phyloP scores from a whole-genome alignment of 2,888 invertebrate genomes.

The Operophtera brumata region DNA sequence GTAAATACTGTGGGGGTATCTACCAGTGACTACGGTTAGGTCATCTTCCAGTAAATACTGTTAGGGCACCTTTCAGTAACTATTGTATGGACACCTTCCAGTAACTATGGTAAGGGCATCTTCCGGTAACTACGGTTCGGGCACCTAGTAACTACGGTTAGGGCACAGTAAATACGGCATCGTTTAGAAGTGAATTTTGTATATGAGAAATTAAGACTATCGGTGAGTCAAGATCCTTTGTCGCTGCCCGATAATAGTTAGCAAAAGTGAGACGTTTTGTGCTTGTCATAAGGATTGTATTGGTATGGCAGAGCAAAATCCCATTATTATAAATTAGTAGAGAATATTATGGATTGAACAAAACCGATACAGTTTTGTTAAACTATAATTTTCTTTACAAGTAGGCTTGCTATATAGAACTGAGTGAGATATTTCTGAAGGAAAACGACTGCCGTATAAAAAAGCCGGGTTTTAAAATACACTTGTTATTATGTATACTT shows the following conservation, averaged over 20 bases:
- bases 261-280: background rate
- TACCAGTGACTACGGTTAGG: no score
- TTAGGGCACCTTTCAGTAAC: no score
- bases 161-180: slow-evolving; percentile 81
- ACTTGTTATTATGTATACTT: no score
- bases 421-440: background rate
- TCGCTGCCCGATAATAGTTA: background rate
- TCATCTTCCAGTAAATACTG: slow-evolving; percentile 50
- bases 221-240: background rate
- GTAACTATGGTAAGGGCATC: background rate
- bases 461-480: no score
- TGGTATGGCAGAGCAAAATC: background rate
- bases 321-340: no score
- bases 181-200: background rate
- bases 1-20: slow-evolving; percentile 67
- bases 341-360: no score
- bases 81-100: no score
- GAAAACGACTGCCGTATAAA: background rate
- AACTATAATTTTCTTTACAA: no score
- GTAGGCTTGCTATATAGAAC: no score
- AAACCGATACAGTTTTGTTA: no score
- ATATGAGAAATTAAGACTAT: no score
- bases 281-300: background rate
- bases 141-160: no score
- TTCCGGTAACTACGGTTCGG: slow-evolving; percentile 67